Percentiles rank a stretch among this genome's conserved stretches.
Conservation (phyloP, 2,113 vertebrate genomes). For the Pituophis catenifer region DNA sequence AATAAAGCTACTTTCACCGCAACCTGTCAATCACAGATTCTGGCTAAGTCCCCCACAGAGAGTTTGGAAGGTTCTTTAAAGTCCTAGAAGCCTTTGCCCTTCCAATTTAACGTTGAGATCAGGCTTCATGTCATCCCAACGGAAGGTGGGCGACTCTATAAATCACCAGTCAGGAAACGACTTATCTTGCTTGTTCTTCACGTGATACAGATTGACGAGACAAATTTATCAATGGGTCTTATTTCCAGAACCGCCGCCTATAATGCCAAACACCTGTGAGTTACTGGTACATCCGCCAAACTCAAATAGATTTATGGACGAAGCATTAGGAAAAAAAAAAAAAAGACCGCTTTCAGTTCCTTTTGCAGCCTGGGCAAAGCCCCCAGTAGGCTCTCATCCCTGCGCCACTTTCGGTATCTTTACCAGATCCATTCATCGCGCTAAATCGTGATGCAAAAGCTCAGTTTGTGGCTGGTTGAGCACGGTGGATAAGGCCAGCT, state of each 20-base stretch:
- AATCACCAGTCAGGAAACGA: neutral
- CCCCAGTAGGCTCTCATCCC: neutral
- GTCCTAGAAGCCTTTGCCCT: neutral
- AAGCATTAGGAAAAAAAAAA: neutral
- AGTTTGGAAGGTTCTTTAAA: neutral
- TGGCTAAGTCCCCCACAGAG: neutral
- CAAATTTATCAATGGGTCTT: neutral
- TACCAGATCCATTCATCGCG: neutral
- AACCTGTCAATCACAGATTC: neutral
- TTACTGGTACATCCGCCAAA: neutral
- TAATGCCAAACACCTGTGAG: neutral
- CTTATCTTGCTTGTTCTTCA: neutral
- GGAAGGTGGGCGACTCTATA: neutral
- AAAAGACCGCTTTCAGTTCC: neutral
- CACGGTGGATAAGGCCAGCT: neutral
- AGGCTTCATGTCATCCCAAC: neutral
- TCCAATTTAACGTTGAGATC: neutral
- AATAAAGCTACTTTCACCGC: neutral
- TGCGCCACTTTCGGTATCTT: neutral
- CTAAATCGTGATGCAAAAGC: neutral
- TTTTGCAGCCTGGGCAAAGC: neutral
- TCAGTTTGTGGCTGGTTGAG: neutral
- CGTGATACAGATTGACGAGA: neutral
- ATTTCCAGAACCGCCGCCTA: neutral
- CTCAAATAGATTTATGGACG: neutral